These are phyloP conservation scores for Seriola rivoliana DNA, from an alignment of 2,113 vertebrate genomes.

Conservation along the genomic window DNA sequence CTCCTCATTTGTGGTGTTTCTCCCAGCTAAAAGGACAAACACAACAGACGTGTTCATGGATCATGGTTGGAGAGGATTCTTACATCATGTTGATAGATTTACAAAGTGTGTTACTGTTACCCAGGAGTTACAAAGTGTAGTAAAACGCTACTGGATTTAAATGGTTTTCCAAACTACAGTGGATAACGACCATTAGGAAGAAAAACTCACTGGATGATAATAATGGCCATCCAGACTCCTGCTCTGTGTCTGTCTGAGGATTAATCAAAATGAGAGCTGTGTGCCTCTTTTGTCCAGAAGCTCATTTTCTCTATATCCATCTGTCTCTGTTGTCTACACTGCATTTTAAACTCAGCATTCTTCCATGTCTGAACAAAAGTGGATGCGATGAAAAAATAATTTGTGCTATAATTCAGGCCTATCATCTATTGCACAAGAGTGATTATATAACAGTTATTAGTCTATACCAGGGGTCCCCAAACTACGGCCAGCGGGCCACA, in stretches of 20 bases:
- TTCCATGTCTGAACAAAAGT: conserved; percentile 5
- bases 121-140: background rate
- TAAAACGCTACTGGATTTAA: conserved; percentile 14
- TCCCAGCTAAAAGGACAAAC: conserved; percentile 87
- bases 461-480: background rate
- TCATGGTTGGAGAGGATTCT: no score
- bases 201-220: background rate
- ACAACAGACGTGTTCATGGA: background rate
- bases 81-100: background rate
- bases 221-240: background rate
- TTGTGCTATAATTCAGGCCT: conserved; percentile 4
- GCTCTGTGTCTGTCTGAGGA: conserved; percentile 20
- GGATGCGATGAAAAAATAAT: conserved; percentile 4
- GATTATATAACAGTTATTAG: background rate
- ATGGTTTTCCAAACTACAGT: conserved; percentile 11
- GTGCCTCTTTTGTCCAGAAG: conserved; percentile 18
- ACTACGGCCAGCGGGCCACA: no score
- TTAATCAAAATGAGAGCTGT: conserved; percentile 42
- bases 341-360: conserved; percentile 9
- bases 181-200: conserved; percentile 25
- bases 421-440: background rate
- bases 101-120: background rate
- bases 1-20: conserved; percentile 97
- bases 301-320: conserved; percentile 37
- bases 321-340: background rate